These are phyloP conservation scores for Trematocara stigmaticum DNA, from an alignment of 2,113 vertebrate species.

Conservation along the genomic window DNA sequence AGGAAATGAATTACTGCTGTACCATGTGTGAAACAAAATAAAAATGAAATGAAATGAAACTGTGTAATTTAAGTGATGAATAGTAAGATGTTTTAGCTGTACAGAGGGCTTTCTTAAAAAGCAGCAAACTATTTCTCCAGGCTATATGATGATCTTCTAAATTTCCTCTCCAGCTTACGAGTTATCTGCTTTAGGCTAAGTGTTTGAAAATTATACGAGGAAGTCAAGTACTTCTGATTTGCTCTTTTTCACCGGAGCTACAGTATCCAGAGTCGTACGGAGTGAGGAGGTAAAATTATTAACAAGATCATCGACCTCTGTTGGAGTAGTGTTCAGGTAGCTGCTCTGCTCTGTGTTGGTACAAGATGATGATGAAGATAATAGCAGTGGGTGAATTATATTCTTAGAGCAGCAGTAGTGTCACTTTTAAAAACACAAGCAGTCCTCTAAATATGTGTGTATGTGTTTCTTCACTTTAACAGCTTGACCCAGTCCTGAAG, in stretches of 20 bases:
- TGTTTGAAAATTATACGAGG: not conserved
- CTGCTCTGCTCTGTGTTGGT: not conserved
- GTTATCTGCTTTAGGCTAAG: not conserved
- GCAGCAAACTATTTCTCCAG: not conserved
- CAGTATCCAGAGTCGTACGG: not conserved
- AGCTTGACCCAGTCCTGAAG: slow-evolving; percentile 24
- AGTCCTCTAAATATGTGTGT: not conserved
- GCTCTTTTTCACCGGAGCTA: not conserved
- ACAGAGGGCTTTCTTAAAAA: not conserved
- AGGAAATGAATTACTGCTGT: too few species aligned
- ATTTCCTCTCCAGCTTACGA: not conserved
- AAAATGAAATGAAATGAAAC: too few species aligned
- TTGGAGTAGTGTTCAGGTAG: not conserved
- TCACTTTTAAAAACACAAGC: not conserved
- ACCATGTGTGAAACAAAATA: too few species aligned
- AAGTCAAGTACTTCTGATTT: not conserved
- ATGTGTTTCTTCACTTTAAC: slow-evolving; percentile 8
- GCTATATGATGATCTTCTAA: not conserved
- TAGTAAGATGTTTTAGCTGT: not conserved
- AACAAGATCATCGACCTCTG: not conserved
- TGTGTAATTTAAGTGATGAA: too few species aligned
- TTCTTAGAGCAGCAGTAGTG: not conserved
- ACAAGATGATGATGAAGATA: not conserved
- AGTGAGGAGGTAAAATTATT: not conserved
- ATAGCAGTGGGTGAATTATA: not conserved